phyloP scores from a whole-genome alignment of 2,113 vertebrate genomes.

The Actenoides hombroni region DNA sequence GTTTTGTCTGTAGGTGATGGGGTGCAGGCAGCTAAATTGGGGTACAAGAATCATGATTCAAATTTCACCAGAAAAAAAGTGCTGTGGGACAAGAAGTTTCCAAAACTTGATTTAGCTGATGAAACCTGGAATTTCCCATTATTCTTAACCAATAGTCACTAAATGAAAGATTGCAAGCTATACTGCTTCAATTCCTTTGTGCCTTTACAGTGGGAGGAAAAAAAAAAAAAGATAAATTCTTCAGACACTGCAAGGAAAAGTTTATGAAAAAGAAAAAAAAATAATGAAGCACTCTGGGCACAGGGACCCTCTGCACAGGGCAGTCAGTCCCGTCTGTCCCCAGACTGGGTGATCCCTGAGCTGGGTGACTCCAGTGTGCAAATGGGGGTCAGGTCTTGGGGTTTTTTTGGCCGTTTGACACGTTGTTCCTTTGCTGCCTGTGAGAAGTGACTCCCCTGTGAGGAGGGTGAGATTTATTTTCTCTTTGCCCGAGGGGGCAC shows the following conservation, averaged over 20 bases:
- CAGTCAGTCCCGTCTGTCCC: not conserved
- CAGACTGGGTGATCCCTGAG: not conserved
- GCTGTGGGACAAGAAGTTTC: not conserved
- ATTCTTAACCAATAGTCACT: not conserved
- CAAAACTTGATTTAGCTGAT: not conserved
- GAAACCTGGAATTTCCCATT: not conserved
- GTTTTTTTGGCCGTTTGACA: not conserved
- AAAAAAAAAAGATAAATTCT: not conserved
- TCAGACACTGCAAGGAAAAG: not conserved
- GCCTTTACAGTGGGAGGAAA: not conserved
- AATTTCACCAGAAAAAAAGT: not conserved
- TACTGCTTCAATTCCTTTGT: not conserved
- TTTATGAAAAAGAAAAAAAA: not conserved
- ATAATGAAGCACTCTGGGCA: not conserved
- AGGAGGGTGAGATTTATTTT: too few species aligned
- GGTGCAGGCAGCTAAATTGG: not conserved
- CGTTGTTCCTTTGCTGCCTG: too few species aligned
- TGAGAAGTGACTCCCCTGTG: accelerated
- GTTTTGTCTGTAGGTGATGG: not conserved
- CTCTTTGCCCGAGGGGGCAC: not conserved
- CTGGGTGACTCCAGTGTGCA: not conserved
- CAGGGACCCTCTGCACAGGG: accelerated
- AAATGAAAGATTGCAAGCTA: not conserved
- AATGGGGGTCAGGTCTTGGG: accelerated
- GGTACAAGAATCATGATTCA: not conserved